Base-by-base conservation (phyloP, 2,888 invertebrate species). In the Oscheius sp. region DNA sequence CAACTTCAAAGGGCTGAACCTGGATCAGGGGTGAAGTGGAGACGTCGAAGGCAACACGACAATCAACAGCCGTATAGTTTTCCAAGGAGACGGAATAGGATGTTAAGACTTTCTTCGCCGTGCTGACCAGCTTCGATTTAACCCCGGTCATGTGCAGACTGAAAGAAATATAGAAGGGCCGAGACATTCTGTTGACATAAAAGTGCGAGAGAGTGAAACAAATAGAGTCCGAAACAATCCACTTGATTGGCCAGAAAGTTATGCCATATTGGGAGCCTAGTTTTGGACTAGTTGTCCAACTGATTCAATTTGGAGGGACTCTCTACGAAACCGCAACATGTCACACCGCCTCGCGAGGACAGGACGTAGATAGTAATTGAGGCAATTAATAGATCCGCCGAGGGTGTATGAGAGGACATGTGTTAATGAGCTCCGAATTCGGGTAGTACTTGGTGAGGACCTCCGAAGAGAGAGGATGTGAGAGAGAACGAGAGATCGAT, bases 21-120 rank as follows among this genome's bases (percentile, higher is more conserved):
- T 82, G 82, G 74, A 82, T 82, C n/a, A 80, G 65, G 0, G 80
- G 59, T 10, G 75, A 75, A 0, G 80, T 78, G 2, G 79, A 75
- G 10, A 79, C 76, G n/a, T 78, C 74, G 37, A 71, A 79, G 9
- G 80, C 78, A 50, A 79, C 71, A 7, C 75, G 73, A 70, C 82
- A 82, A 42, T 82, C 82, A 42, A 65, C 71, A 33, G 75, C 65
- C 11, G 82, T 78, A 70, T 78, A 80, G 65, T 82, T 82, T 32
- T 74, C 70, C 51, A 82, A 78, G 2, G 82, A 78, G n/a, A 82
- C 78, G 3, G 82, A 82, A 48, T 80, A 73, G 1, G 80, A 80
- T 35, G 76, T 73, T 35, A 80, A 72, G 47, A 75, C 78, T 78
- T 80, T 53, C n/a, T 66, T 29, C 51, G 32, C 35, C 13, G 35